Evolutionary conservation across 1,140 invertebrate genomes (phyloP).

Genomic region (Cydia strobilella): DNA sequence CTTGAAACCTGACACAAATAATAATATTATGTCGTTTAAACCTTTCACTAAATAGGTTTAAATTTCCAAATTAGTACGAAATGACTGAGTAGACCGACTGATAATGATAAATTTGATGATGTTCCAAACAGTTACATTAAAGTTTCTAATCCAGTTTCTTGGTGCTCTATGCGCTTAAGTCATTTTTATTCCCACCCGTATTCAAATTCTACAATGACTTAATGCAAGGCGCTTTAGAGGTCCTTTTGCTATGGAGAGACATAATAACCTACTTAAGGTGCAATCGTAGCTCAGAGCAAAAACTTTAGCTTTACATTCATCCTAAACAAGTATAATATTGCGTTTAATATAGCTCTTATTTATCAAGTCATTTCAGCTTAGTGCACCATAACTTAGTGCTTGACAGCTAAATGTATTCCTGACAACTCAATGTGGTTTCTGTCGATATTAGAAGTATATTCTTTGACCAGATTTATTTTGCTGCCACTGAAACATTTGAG

Average conservation of each 20-base stretch:
- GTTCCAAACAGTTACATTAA: too few relatives aligned
- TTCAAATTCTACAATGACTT: too few relatives aligned
- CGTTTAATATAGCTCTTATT: slow-evolving; percentile 27
- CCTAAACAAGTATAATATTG: background rate
- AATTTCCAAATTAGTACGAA: too few relatives aligned
- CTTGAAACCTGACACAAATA: background rate
- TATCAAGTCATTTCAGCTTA: slow-evolving; percentile 37
- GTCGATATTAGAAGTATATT: slow-evolving; percentile 35
- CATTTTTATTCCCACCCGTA: too few relatives aligned
- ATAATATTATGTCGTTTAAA: background rate
- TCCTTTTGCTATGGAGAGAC: background rate
- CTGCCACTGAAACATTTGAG: slow-evolving; percentile 13
- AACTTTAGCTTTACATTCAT: background rate
- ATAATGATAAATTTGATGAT: too few relatives aligned
- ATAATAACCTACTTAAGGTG: background rate
- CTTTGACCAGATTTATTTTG: slow-evolving; percentile 33
- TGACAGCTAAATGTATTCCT: slow-evolving; percentile 44
- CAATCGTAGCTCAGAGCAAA: background rate
- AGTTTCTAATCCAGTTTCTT: too few relatives aligned
- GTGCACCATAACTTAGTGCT: slow-evolving; percentile 23
- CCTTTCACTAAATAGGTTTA: background rate
- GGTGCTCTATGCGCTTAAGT: too few relatives aligned
- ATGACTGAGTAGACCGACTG: too few relatives aligned
- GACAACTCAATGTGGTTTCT: slow-evolving; percentile 44
- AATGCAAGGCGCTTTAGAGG: background rate